Evolutionary conservation across 92 coral and sea anemone genomes (phyloP).

Genomic region (Meandrina meandrites): DNA sequence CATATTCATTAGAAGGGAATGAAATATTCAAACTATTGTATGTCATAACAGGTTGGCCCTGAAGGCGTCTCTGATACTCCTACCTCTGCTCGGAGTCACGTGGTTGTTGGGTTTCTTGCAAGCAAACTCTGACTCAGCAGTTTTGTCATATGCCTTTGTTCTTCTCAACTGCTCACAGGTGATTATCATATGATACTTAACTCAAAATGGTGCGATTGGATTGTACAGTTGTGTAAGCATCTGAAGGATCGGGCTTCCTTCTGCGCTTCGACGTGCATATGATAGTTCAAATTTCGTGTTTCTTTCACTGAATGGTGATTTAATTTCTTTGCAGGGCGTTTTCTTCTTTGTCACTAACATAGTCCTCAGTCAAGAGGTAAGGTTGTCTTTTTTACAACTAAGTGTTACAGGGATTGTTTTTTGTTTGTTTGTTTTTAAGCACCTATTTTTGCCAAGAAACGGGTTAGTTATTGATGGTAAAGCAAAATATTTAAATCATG

Average conservation of each 20-base stretch:
- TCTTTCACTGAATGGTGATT: not conserved
- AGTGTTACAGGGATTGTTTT: not conserved
- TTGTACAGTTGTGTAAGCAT: not conserved
- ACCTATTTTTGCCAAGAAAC: not conserved
- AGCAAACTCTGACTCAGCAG: conserved; percentile 62
- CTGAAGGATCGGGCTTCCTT: too few relatives aligned
- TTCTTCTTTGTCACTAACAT: conserved; percentile 77
- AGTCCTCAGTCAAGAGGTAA: conserved; percentile 69
- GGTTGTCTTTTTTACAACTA: not conserved
- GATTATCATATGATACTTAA: not conserved
- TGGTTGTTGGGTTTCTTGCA: conserved; percentile 93
- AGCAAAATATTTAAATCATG: too few relatives aligned
- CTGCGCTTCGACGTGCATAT: too few relatives aligned
- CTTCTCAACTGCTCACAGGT: conserved; percentile 84
- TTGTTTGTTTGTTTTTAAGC: not conserved
- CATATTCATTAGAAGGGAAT: too few relatives aligned
- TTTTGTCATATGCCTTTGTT: conserved; percentile 76
- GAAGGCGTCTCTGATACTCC: conserved; percentile 75
- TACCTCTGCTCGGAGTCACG: conserved; percentile 84
- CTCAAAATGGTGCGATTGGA: not conserved
- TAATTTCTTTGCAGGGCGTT: conserved; percentile 74
- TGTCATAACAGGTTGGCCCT: conserved; percentile 61
- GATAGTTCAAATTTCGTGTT: too few relatives aligned
- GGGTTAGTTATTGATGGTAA: too few relatives aligned
- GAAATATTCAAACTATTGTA: too few relatives aligned